Evolutionary conservation across 2,113 vertebrate genomes (phyloP).

Genomic region (Zosterops japonicus): DNA sequence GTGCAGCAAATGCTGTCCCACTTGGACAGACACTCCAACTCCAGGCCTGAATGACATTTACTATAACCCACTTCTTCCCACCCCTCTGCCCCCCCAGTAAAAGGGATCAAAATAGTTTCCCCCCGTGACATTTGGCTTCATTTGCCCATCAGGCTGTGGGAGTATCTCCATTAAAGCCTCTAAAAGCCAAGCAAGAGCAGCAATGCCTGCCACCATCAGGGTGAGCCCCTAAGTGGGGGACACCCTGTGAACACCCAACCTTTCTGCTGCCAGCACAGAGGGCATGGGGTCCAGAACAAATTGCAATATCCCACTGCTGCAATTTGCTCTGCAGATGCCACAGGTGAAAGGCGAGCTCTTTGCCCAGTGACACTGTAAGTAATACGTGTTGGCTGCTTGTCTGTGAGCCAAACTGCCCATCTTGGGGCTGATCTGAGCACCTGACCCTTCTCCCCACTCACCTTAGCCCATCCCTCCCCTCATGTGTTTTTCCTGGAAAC

Average conservation of each 20-base stretch:
- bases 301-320: not conserved
- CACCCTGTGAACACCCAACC: not conserved
- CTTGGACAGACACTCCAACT: not conserved
- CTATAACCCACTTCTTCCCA: slow-evolving; percentile 7
- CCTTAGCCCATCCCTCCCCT: not conserved
- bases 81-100: slow-evolving; percentile 22
- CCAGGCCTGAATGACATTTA: slow-evolving; percentile 29
- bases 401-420: not conserved
- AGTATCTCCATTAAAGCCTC: not conserved
- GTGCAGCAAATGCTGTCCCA: not conserved
- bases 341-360: slow-evolving; percentile 28
- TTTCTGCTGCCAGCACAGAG: not conserved
- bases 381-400: not conserved
- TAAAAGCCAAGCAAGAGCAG: not conserved
- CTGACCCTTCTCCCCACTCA: not conserved
- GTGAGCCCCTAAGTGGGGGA: not conserved
- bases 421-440: not conserved
- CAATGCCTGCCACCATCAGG: fast-evolving
- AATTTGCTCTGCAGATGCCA: not conserved
- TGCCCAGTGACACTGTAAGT: not conserved
- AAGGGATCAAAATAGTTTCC: slow-evolving; percentile 52
- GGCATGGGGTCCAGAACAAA: not conserved
- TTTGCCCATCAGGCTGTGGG: not conserved
- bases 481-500: not conserved
- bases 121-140: slow-evolving; percentile 50